Evolutionary conservation across 2,888 invertebrate species (phyloP).

Genomic region (Cantharis nigra): DNA sequence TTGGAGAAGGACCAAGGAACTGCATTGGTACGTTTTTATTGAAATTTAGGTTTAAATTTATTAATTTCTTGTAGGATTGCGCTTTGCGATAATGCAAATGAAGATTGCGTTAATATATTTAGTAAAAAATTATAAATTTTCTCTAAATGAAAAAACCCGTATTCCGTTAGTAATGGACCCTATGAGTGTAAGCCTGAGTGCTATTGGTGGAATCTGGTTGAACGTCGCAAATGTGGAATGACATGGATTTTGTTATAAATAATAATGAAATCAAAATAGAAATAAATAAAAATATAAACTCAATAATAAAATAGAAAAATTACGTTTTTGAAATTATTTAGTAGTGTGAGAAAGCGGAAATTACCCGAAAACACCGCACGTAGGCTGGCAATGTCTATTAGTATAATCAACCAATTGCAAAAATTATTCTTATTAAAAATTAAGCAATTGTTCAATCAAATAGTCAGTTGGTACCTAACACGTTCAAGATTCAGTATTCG

Average conservation of each 20-base stretch:
- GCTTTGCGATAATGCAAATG: slow-evolving; percentile 46
- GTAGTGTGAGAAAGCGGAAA: too few species aligned
- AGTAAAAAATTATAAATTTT: slow-evolving; percentile 32
- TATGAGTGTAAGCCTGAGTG: neutral
- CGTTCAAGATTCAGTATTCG: too few species aligned
- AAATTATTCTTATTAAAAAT: too few species aligned
- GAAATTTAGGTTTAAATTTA: neutral
- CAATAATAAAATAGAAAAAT: too few species aligned
- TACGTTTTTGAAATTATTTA: too few species aligned
- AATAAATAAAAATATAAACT: too few species aligned
- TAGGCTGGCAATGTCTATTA: too few species aligned
- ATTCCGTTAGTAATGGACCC: slow-evolving; percentile 6
- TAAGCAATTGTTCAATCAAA: too few species aligned
- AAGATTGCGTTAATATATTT: slow-evolving; percentile 43
- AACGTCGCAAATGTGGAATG: neutral
- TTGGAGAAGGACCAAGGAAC: slow-evolving; percentile 38
- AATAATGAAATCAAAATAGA: neutral
- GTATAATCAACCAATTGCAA: too few species aligned
- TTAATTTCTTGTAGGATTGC: slow-evolving; percentile 18
- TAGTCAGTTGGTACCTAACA: too few species aligned
- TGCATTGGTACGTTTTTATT: slow-evolving; percentile 22
- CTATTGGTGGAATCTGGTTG: neutral
- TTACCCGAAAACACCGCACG: too few species aligned
- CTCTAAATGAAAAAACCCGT: slow-evolving; percentile 26
- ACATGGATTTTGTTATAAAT: neutral